These are phyloP conservation scores for Ivindomyrus marchei DNA, from an alignment of 2,113 vertebrate genomes.

Conservation along the genomic window DNA sequence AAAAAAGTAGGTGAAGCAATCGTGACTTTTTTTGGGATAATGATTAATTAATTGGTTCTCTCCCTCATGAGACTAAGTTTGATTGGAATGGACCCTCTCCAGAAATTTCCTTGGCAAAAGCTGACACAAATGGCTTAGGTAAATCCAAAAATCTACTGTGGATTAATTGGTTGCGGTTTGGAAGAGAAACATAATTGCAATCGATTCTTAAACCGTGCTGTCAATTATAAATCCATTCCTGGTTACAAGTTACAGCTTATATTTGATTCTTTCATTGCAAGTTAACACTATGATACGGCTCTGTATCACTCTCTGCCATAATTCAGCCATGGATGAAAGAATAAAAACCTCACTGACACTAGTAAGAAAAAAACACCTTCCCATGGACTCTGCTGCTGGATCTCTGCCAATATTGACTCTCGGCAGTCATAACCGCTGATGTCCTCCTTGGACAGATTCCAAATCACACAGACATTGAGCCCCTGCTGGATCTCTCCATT, in stretches of 20 bases:
- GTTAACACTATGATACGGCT: constrained; percentile 46
- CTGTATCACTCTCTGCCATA: constrained; percentile 26
- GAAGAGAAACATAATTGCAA: constrained; percentile 63
- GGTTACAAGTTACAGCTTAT: constrained; percentile 39
- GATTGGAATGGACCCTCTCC: neutral
- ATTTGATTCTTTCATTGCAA: constrained; percentile 42
- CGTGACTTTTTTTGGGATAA: neutral
- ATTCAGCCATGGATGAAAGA: neutral
- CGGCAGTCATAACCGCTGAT: neutral
- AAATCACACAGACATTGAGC: constrained; percentile 1
- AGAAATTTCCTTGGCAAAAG: neutral
- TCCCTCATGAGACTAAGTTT: neutral
- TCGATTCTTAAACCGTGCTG: constrained; percentile 56
- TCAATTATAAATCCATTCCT: constrained; percentile 57
- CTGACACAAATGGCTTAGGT: neutral
- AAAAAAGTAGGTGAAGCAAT: neutral
- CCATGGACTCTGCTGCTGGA: neutral
- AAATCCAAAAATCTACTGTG: neutral
- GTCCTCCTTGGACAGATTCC: neutral
- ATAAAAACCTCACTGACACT: neutral
- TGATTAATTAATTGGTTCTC: neutral
- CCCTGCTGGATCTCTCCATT: constrained; percentile 7
- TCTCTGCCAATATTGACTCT: constrained; percentile 5
- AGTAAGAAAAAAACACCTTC: neutral
- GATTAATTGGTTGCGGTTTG: constrained; percentile 46